Base-by-base conservation (phyloP, 2,797 vertebrate species). In the Salmo trutta region DNA sequence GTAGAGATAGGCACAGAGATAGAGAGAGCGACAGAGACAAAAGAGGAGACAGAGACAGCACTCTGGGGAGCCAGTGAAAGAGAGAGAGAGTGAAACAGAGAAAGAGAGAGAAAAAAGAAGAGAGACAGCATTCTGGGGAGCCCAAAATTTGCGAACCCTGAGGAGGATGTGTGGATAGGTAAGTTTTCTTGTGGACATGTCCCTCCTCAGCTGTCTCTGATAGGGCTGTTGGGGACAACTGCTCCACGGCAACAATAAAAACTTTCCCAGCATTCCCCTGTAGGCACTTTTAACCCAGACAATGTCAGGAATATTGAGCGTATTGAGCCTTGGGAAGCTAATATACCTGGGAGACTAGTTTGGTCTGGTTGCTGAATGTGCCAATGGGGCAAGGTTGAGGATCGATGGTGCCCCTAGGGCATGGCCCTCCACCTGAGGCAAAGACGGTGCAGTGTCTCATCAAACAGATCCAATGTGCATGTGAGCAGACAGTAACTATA, bases 351-450 rank as follows among this genome's bases (percentile, higher is more conserved):
- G 93, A 95, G 69, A 77, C 77, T 80, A 95, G 91, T 87, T 93
- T 95, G 81, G 86, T 91, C 82, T 79, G 81, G 76, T 94, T 88
- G 65, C 93, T 95, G 82, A 96, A 96, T 53, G 95, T 96, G 71
- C 96, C 96, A 41, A 70, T 87, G 54, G 95, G 95, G 87, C 96
- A 98, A 2, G 94, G 94, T 51, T 90, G 89, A 62, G 96, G 96
- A 71, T 88, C 70, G 51, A 89, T 52, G 0, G 94, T 93, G 77
- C 94, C 95, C 74, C 12, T 75, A 29, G 95, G 94, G 85, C 96
- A 98, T 2, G 93, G 94, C 4, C 96, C 96, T 81, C 95, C 95
- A 1, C 87, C 95, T 96, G 88, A 19, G 64, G 71, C 85, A 83
- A 76, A 88, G 52, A 82, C 41, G 80, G 59, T 52, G 75, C 75